These are phyloP conservation scores for Adelosebastes latens DNA, from an alignment of 2,797 vertebrate genomes.

Conservation along the genomic window DNA sequence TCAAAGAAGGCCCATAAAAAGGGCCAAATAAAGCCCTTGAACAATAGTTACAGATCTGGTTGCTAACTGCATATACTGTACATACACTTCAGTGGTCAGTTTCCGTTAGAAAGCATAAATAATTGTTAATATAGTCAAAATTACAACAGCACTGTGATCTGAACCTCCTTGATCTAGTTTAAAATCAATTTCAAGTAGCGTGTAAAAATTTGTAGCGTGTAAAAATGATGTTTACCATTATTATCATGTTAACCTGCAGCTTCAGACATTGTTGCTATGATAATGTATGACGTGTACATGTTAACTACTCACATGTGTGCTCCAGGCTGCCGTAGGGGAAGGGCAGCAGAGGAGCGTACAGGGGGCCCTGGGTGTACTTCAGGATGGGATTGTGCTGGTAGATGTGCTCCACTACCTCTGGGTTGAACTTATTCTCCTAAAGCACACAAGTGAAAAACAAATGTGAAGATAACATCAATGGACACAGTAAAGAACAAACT, in stretches of 20 bases:
- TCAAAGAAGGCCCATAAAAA: too few species aligned
- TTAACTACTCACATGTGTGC: slow-evolving; percentile 87
- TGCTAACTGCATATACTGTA: background rate
- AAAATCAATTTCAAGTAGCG: too few species aligned
- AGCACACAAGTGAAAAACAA: slow-evolving; percentile 22
- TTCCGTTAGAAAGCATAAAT: background rate
- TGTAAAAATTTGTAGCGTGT: background rate
- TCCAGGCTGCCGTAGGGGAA: slow-evolving; percentile 90
- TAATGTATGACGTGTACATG: background rate
- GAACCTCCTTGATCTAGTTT: background rate
- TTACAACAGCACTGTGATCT: background rate
- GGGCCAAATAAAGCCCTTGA: background rate
- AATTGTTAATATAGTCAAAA: background rate
- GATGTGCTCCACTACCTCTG: slow-evolving; percentile 93
- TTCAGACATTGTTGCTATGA: background rate
- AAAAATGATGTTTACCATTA: background rate
- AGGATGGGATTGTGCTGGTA: slow-evolving; percentile 94
- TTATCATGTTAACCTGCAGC: background rate
- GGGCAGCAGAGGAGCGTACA: slow-evolving; percentile 94
- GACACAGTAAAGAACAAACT: background rate
- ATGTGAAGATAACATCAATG: background rate
- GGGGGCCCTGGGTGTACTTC: slow-evolving; percentile 90
- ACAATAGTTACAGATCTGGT: background rate
- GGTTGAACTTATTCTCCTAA: slow-evolving; percentile 91
- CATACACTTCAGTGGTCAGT: background rate